These are phyloP conservation scores for Drosophila paulistorum DNA, from an alignment of 1,140 invertebrate species.

Conservation along the genomic window DNA sequence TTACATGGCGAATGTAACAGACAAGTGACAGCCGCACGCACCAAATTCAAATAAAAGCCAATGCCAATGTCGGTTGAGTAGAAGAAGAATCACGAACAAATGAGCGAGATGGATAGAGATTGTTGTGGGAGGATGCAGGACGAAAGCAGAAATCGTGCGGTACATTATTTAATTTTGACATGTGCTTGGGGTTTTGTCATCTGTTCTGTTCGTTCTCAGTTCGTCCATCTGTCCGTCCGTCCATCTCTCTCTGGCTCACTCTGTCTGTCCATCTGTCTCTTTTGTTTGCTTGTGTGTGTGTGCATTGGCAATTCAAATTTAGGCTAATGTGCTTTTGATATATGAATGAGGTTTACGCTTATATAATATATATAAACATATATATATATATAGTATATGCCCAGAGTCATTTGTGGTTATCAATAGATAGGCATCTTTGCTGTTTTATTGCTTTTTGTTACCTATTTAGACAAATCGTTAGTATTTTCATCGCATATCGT, in stretches of 20 bases:
- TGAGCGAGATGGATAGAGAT: neutral
- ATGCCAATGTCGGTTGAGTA: slow-evolving; percentile 62
- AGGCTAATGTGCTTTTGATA: slow-evolving; percentile 73
- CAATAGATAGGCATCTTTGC: slow-evolving; percentile 64
- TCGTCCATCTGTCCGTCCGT: neutral
- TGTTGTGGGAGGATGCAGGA: slow-evolving; percentile 29
- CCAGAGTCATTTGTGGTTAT: slow-evolving; percentile 60
- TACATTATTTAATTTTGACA: slow-evolving; percentile 81
- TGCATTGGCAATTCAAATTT: slow-evolving; percentile 76
- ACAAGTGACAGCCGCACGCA: slow-evolving; percentile 79
- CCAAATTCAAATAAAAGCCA: slow-evolving; percentile 80
- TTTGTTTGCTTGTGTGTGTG: slow-evolving; percentile 36
- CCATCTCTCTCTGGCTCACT: neutral
- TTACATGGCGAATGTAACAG: slow-evolving; percentile 80
- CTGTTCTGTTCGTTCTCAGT: slow-evolving; percentile 34
- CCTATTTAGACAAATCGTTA: slow-evolving; percentile 55
- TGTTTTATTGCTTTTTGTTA: slow-evolving; percentile 67
- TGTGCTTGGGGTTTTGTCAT: slow-evolving; percentile 73
- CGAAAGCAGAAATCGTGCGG: slow-evolving; percentile 69
- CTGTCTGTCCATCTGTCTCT: slow-evolving; percentile 14
- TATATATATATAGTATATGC: slow-evolving; percentile 17
- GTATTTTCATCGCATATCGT: slow-evolving; percentile 39
- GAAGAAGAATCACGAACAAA: neutral
- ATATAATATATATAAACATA: slow-evolving; percentile 13
- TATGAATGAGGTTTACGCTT: slow-evolving; percentile 52